Evolutionary conservation across 1,140 invertebrate genomes (phyloP).

Genomic region (Metaphire vulgaris): DNA sequence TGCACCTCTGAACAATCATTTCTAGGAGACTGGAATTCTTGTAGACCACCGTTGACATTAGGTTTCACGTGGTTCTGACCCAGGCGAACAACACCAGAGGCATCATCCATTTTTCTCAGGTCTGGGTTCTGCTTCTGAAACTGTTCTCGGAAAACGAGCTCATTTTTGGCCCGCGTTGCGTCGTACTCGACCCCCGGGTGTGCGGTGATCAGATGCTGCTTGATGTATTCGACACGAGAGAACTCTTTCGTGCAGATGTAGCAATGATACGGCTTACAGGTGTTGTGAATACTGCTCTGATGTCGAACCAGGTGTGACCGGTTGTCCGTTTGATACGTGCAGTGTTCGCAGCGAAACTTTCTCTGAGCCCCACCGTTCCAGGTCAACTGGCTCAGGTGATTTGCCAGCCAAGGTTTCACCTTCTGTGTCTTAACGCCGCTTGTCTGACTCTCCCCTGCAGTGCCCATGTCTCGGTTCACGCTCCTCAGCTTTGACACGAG

Average conservation of each 20-base stretch:
- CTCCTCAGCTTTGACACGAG: neutral
- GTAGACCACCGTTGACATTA: too few species aligned
- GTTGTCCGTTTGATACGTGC: slow-evolving; percentile 22
- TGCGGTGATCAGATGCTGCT: slow-evolving; percentile 4
- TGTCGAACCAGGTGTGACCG: slow-evolving; percentile 18
- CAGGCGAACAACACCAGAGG: too few species aligned
- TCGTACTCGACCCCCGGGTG: slow-evolving; percentile 13
- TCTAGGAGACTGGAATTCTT: too few species aligned
- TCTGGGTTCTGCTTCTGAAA: too few species aligned
- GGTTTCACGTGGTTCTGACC: too few species aligned
- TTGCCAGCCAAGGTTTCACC: too few species aligned
- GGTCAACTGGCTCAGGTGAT: neutral
- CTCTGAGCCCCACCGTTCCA: neutral
- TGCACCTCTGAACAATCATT: too few species aligned
- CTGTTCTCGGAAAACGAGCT: neutral
- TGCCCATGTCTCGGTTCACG: neutral
- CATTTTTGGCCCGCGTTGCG: neutral
- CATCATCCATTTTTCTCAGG: too few species aligned
- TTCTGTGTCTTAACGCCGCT: neutral
- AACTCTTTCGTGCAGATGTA: slow-evolving; percentile 25
- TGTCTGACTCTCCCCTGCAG: neutral
- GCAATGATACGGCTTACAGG: slow-evolving; percentile 17
- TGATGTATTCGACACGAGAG: slow-evolving; percentile 12
- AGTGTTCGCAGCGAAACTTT: slow-evolving; percentile 12
- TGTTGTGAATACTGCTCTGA: slow-evolving; percentile 9